Evolutionary conservation across 2,113 vertebrate species (phyloP), one percentile per base, ranked within the genome.

Genomic region (Stictonetta naevosa): DNA sequence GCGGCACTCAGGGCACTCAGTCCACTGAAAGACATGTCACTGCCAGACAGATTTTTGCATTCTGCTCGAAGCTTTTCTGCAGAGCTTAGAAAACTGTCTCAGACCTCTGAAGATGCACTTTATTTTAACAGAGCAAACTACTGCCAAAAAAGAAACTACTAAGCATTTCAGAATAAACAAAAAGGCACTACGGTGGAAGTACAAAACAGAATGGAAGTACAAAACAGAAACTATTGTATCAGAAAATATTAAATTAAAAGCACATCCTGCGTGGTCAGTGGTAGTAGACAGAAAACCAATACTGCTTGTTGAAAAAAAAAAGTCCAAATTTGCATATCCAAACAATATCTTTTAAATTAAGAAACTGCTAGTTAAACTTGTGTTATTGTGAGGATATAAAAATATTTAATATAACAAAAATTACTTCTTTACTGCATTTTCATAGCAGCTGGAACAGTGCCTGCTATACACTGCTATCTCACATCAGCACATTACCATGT

Each of bases 271-370:
- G 0, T 56, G 8, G 29, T 73, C 71, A 60, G 33, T 25, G 15
- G 36, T 6, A 66, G 5, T 21, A 46, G 9, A 68, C 18, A 73
- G 36, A 92, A 90, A 74, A 29, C 11, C 12, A 50, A 13, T 7
- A 48, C 3, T 73, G 16, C 28, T 69, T 53, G n/a, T 62, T 87
- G 58, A 21, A 31, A 62, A 88, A 88, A 84, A 90, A 34, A 7
- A 23, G 36, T 55, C 86, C 25, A 68, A 58, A 81, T 13, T 11
- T 0, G 0, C 3, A 0, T 28, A 8, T 6, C n/a, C 50, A 11
- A 52, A 33, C 81, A 87, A 71, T 29, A 53, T 19, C 56, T 84
- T 34, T 64, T 3, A 75, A 67, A 89, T 72, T 26, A 78, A 58
- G 21, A 60, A 29, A 72, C 15, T 3, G 2, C 76, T 74, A 55